A percentile compares a stretch with the other conserved stretches of the same genome.
phyloP scores from a whole-genome alignment of 2,888 invertebrate species.

The Rotaria socialis region DNA sequence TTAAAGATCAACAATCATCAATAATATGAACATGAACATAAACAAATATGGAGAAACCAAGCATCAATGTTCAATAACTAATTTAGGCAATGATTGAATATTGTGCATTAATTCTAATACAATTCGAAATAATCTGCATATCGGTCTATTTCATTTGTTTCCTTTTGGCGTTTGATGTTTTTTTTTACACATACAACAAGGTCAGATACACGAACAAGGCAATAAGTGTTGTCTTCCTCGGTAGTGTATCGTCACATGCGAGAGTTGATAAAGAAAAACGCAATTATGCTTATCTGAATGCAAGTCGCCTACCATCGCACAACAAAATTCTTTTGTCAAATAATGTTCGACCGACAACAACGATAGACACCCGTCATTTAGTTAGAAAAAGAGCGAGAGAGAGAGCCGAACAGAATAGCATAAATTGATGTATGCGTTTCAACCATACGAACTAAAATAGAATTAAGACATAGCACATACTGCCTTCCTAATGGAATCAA shows the following conservation, averaged over 20 bases:
- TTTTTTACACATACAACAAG: not conserved
- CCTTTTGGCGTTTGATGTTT: not conserved
- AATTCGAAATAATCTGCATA: not conserved
- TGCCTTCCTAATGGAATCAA: conserved; percentile 16
- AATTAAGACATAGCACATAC: not conserved
- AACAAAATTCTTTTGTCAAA: conserved; percentile 23
- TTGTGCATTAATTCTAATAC: too few species aligned
- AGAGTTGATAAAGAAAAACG: not conserved
- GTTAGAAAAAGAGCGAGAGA: not conserved
- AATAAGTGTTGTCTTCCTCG: not conserved
- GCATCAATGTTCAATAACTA: too few species aligned
- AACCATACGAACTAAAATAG: not conserved
- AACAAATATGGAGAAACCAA: too few species aligned
- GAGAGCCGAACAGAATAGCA: not conserved
- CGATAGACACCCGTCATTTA: not conserved
- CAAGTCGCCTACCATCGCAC: not conserved
- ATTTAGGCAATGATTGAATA: too few species aligned
- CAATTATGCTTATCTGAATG: not conserved
- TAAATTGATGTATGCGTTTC: not conserved
- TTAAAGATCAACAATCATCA: too few species aligned
- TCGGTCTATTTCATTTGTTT: not conserved
- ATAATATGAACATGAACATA: too few species aligned
- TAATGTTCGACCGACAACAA: not conserved
- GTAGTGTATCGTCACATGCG: not conserved
- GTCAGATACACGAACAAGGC: not conserved